Evolutionary conservation across 1,140 invertebrate genomes (phyloP), one percentile per base, ranked within the genome.

Genomic region (Drosophila takahashii): DNA sequence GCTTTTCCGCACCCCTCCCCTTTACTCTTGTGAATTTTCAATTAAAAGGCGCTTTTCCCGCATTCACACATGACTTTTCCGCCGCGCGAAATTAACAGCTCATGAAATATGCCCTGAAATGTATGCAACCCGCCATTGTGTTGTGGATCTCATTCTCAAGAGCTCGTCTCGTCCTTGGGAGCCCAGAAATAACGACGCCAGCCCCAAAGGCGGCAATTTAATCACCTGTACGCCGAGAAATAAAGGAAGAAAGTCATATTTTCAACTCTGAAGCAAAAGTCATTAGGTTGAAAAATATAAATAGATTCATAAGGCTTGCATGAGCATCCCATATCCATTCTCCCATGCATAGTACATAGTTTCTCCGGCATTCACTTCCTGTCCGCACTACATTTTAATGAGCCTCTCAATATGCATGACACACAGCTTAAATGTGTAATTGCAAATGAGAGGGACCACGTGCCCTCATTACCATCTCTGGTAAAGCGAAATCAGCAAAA

Each of bases 371-470:
- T 57, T 34, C 47, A 48, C 54, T 37, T 50, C 37, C 53, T 47
- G 42, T 59, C 57, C 48, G 44, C 70, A 61, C 69, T 74, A 53
- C 22, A 61, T 59, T 84, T 87, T 89, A 87, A 87, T 87, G 84
- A 87, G 84, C 79, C 84, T 77, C 79, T 87, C 76, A 89, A 87
- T 87, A 89, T 87, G 84, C 84, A 87, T 73, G 79, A 89, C 84
- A 87, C 84, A 87, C 42, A 76, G 79, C 79, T 81, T 86, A 79
- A 86, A 87, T 86, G 83, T 86, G 83, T 81, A 86, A 86, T 86
- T 86, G 80, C 71, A 52, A 64, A 53, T 48, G 65, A 11, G 42
- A 39, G 16, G 45, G 29, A 48, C 65, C 74, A 86, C 81, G 84
- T 87, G 75, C 79, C 60, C 62, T 50, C 59, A 78, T 75, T 64